phyloP scores from a whole-genome alignment of 2,888 invertebrate species.

The Carcina quercana region DNA sequence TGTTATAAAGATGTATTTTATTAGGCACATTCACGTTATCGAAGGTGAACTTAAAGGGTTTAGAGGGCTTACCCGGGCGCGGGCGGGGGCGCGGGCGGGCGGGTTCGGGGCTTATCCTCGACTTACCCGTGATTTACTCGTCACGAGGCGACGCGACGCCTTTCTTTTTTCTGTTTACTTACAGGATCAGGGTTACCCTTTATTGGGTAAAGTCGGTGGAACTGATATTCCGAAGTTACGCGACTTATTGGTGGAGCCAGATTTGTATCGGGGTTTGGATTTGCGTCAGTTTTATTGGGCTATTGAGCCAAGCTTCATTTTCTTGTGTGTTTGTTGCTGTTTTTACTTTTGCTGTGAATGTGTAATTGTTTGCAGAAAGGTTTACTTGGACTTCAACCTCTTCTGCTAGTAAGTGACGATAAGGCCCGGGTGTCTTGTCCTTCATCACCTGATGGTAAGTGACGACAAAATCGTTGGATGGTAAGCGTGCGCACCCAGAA shows the following conservation, averaged over 20 bases:
- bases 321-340: no score
- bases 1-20: conserved; percentile 30
- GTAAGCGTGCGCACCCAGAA: no score
- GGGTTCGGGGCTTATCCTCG: conserved; percentile 65
- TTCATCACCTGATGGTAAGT: no score
- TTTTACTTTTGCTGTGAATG: no score
- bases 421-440: no score
- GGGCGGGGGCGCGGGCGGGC: conserved; percentile 33
- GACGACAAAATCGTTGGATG: no score
- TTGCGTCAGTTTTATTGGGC: no score
- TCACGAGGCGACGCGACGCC: conserved; percentile 39
- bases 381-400: no score
- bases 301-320: no score
- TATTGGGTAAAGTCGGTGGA: conserved; percentile 66
- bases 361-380: no score
- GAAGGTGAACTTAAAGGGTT: conserved; percentile 62
- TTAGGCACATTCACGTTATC: conserved; percentile 38
- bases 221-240: conserved; percentile 64
- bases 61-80: conserved; percentile 46
- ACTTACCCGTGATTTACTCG: conserved; percentile 60
- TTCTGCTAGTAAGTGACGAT: no score
- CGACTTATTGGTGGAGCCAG: conserved; percentile 46
- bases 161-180: conserved; percentile 70
- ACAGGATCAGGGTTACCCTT: conserved; percentile 70
- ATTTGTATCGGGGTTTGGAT: conserved; percentile 57